A percentile compares a stretch with the other conserved stretches of the same genome.
phyloP scores from a whole-genome alignment of 1,140 invertebrate genomes.

The Heliconius hermathena region DNA sequence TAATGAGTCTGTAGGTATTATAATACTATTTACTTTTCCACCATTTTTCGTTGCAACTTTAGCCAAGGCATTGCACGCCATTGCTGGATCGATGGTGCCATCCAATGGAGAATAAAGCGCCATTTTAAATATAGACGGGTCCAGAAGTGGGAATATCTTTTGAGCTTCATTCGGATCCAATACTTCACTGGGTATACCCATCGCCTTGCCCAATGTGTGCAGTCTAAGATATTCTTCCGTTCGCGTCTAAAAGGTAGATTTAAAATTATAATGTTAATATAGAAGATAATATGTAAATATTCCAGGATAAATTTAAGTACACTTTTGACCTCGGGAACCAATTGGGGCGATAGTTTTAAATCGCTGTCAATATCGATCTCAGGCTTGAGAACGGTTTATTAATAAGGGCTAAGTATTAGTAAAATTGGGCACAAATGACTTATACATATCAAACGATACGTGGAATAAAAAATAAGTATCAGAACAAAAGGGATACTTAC shows the following conservation, averaged over 20 bases:
- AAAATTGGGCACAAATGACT: background rate
- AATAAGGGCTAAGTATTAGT: too few relatives aligned
- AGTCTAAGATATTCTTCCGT: constrained; percentile 92
- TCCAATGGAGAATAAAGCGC: constrained; percentile 91
- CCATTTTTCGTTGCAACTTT: constrained; percentile 87
- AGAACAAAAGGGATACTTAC: constrained; percentile 62
- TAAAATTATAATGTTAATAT: background rate
- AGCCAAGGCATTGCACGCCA: constrained; percentile 88
- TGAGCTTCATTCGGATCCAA: constrained; percentile 87
- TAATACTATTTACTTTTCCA: constrained; percentile 83
- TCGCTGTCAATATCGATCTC: too few relatives aligned
- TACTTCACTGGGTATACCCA: constrained; percentile 89
- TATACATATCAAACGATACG: background rate
- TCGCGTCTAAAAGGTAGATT: constrained; percentile 82
- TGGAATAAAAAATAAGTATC: background rate
- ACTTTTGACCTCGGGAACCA: too few relatives aligned
- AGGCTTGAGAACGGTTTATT: too few relatives aligned
- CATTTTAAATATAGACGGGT: constrained; percentile 87
- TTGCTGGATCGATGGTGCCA: constrained; percentile 91
- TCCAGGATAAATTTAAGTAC: too few relatives aligned
- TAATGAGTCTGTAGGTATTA: too few relatives aligned
- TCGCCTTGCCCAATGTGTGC: constrained; percentile 89
- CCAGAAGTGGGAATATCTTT: constrained; percentile 90
- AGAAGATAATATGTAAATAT: background rate
- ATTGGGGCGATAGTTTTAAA: too few relatives aligned